phyloP scores from a whole-genome alignment of 2,888 invertebrate genomes.

The Heteromurus nitidus region DNA sequence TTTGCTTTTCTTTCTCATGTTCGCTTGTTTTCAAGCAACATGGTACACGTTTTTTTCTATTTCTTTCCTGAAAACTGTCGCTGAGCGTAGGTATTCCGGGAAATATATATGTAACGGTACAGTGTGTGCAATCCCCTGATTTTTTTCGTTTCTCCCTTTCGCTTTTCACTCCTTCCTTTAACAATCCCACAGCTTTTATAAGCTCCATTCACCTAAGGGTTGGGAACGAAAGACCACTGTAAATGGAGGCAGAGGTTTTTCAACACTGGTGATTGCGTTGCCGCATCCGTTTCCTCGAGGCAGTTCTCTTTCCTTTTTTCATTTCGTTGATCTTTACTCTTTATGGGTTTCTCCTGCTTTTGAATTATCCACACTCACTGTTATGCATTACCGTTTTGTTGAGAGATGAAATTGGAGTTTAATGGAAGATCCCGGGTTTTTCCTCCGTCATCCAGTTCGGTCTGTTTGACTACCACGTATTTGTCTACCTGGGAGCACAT shows the following conservation, averaged over 20 bases:
- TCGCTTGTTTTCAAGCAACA: conserved; percentile 17
- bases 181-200: conserved; percentile 31
- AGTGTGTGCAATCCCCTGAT: conserved; percentile 29
- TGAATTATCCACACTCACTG: conserved; percentile 11
- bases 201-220: conserved; percentile 22
- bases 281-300: conserved; percentile 21
- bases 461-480: neutral
- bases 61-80: neutral
- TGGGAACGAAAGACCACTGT: conserved; percentile 10
- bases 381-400: conserved; percentile 12
- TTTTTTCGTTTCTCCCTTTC: conserved; percentile 3
- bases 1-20: conserved; percentile 35
- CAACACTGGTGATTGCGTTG: neutral
- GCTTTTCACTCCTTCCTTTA: conserved; percentile 10
- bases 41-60: conserved; percentile 23
- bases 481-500: conserved; percentile 3
- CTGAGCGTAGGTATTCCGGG: conserved; percentile 27
- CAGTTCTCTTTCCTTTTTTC: conserved; percentile 11
- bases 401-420: conserved; percentile 22
- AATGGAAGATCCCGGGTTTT: neutral
- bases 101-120: conserved; percentile 28
- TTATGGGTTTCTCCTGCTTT: neutral
- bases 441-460: neutral
- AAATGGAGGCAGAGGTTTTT: conserved; percentile 3
- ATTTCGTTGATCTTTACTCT: conserved; percentile 3